Base-by-base conservation (phyloP, 2,888 invertebrate species). In the Nemotelus nigrinus region DNA sequence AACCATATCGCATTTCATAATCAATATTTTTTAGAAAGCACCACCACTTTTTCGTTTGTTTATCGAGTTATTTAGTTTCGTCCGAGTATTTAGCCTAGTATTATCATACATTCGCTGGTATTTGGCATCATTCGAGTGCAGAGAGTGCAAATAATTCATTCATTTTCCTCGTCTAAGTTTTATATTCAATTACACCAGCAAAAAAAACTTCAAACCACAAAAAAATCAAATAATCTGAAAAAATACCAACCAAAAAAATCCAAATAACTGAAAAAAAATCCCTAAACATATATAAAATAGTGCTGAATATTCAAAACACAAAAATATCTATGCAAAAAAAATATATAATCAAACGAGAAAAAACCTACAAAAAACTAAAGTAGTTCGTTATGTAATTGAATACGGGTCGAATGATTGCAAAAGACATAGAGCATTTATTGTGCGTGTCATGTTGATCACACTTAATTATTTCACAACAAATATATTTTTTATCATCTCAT, bases 1-100 rank as follows among this genome's bases (percentile, higher is more conserved):
- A 25, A 25, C 25, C 25, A 25, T 25, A 25, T 25, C 25, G 25
- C 25, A 25, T 25, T 25, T 25, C 25, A 25, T 25, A 25, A 25
- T 25, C 25, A 25, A 41, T 43, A 63, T 41, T 71, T 71, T 71
- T 71, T 71, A 71, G 55, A 68, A 25, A 25, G 25, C 25, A 63
- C 60, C 10, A 58, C 57, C 2, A 43, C 39, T 58, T 72, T 60
- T 60, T 41, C 39, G 72, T 74, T 74, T 74, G 74, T 74, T 25
- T 74, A 43, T 47, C 41, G 63, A 25, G 74, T 74, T 74, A 60
- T 74, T 41, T 60, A 45, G 63, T 74, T 74, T 74, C 25, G 47
- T 44, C 45, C 48, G 48, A 63, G 6, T 47, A 63, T 47, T 74
- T 10, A 71, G 55, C 5, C 48, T 74, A 48, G n/a, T 39, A 53